Evolutionary conservation across 2,888 invertebrate species (phyloP).

Genomic region (Villa cingulata): DNA sequence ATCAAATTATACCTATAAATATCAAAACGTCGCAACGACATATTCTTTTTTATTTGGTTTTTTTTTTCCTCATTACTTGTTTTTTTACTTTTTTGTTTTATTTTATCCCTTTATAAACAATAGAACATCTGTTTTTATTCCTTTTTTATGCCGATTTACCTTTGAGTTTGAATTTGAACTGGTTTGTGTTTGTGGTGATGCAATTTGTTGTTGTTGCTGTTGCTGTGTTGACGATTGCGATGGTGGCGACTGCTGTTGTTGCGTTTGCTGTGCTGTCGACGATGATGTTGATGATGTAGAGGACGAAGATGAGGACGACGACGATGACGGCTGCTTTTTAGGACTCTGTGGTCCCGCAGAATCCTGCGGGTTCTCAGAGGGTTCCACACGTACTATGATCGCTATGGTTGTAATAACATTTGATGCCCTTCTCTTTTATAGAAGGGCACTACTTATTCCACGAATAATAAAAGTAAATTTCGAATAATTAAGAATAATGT

Average conservation of each 20-base stretch:
- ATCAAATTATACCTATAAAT: too few species aligned
- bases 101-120: not conserved
- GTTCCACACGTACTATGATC: constrained; percentile 26
- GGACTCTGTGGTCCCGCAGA: constrained; percentile 22
- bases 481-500: too few species aligned
- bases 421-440: constrained; percentile 13
- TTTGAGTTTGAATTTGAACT: not conserved
- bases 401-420: constrained; percentile 19
- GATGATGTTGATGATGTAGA: not conserved
- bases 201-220: not conserved
- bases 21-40: too few species aligned
- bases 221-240: not conserved
- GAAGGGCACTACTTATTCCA: constrained; percentile 17
- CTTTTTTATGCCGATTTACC: not conserved
- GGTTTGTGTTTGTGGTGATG: not conserved
- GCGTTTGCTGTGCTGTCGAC: not conserved
- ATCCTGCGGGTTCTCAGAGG: constrained; percentile 24
- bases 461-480: not conserved
- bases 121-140: not conserved
- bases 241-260: not conserved
- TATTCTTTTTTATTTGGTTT: too few species aligned
- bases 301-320: constrained; percentile 7
- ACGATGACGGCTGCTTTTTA: constrained; percentile 17
- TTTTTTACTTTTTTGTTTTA: not conserved
- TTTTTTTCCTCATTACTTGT: too few species aligned